Conservation (phyloP, 2,888 invertebrate species). For the Keiferia lycopersicella region DNA sequence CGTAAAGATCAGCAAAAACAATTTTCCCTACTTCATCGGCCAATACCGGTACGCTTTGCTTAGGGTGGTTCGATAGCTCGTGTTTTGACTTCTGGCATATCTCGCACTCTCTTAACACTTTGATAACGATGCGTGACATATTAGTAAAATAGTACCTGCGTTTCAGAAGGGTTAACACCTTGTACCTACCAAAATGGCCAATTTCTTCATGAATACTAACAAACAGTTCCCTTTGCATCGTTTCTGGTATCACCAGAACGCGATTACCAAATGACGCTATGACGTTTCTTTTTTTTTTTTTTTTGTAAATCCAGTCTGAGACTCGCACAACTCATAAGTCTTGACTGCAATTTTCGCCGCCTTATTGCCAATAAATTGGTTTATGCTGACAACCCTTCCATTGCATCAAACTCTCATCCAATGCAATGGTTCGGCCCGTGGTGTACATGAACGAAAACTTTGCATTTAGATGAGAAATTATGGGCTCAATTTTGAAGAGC, state of each 20-base stretch:
- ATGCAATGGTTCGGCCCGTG: too few relatives aligned
- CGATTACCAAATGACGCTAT: too few relatives aligned
- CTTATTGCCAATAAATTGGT: too few relatives aligned
- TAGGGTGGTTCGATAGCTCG: not conserved
- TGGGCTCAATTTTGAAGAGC: too few relatives aligned
- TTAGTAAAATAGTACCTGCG: not conserved
- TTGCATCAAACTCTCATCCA: too few relatives aligned
- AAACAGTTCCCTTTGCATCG: not conserved
- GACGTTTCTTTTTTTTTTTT: too few relatives aligned
- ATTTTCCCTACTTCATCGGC: not conserved
- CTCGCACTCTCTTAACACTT: slow-evolving; percentile 1
- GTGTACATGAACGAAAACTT: too few relatives aligned
- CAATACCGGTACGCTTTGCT: not conserved
- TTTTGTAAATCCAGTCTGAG: too few relatives aligned
- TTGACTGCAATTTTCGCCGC: too few relatives aligned
- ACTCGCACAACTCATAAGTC: too few relatives aligned
- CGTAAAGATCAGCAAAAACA: slow-evolving; percentile 5
- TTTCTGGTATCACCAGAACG: not conserved
- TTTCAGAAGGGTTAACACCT: not conserved
- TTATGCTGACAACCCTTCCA: too few relatives aligned
- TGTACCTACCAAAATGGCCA: not conserved
- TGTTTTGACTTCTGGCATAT: slow-evolving; percentile 19
- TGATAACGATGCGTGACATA: not conserved
- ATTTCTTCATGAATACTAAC: not conserved
- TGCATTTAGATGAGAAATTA: too few relatives aligned